These are phyloP conservation scores for Acheta domesticus DNA, from an alignment of 2,888 invertebrate species.

Conservation along the genomic window DNA sequence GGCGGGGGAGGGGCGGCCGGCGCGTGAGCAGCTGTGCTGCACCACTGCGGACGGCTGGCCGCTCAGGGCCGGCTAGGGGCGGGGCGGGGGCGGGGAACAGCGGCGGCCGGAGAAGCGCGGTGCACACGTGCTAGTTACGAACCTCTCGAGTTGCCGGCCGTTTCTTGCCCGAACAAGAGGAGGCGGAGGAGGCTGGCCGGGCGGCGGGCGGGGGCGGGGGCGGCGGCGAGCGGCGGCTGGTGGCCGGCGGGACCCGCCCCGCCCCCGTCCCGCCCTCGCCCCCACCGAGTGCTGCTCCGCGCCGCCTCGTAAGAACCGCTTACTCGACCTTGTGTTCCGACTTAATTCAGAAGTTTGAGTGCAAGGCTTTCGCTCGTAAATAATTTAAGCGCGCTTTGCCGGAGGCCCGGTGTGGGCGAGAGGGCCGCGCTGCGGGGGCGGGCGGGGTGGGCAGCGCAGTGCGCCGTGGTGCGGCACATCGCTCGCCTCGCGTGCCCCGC, in stretches of 20 bases:
- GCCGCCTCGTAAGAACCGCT: not conserved
- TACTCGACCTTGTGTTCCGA: constrained; percentile 18
- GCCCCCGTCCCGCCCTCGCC: not conserved
- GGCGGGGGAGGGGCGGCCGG: not conserved
- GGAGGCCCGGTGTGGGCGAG: not conserved
- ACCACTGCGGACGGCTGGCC: not conserved
- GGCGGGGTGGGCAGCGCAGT: not conserved
- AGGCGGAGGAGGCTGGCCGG: not conserved
- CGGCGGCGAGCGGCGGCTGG: not conserved
- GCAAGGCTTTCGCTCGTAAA: constrained; percentile 18
- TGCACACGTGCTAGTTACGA: constrained; percentile 6
- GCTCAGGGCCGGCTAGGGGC: not conserved
- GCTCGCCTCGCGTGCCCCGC: too few species aligned
- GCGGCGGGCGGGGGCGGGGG: not conserved
- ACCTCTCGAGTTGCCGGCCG: constrained; percentile 9
- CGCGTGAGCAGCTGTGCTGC: not conserved
- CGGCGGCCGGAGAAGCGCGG: not conserved
- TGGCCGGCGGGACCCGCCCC: not conserved
- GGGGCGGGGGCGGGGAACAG: not conserved
- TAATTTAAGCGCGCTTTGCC: constrained; percentile 18
- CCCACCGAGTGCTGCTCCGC: not conserved
- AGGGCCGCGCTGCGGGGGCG: not conserved
- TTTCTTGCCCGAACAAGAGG: not conserved
- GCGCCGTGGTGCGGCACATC: too few species aligned
- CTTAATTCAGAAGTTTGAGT: constrained; percentile 18